Conservation (phyloP, 2,888 invertebrate genomes). For the Yponomeuta sedellus region DNA sequence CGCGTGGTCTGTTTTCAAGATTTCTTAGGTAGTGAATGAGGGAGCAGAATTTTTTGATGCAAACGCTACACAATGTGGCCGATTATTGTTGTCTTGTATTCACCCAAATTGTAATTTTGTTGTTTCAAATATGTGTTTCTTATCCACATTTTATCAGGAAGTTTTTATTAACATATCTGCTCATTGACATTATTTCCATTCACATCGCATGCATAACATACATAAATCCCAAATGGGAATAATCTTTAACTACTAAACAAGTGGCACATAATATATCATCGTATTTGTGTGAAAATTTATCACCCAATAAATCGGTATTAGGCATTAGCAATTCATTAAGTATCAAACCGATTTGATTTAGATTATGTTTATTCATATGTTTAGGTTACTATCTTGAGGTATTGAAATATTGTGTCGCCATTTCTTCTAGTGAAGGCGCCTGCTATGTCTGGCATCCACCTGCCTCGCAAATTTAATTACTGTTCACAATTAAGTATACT, state of each 20-base stretch:
- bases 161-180: too few relatives aligned
- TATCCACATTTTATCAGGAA: too few relatives aligned
- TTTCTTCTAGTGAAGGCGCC: background rate
- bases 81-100: too few relatives aligned
- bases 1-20: too few relatives aligned
- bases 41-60: too few relatives aligned
- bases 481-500: too few relatives aligned
- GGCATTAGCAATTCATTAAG: conserved; percentile 4
- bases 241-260: background rate
- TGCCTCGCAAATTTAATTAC: too few relatives aligned
- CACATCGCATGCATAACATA: background rate
- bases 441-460: too few relatives aligned
- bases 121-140: too few relatives aligned
- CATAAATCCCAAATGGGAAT: background rate
- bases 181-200: background rate
- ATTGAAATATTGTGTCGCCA: background rate
- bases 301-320: conserved; percentile 3
- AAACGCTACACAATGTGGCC: too few relatives aligned
- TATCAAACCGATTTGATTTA: background rate
- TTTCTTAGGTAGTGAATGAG: too few relatives aligned
- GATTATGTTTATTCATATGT: conserved; percentile 2
- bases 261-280: background rate
- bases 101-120: too few relatives aligned
- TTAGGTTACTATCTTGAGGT: background rate
- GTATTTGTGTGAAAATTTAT: background rate